These are phyloP conservation scores for Sinodicranocentrus sp. DNA, from an alignment of 2,888 invertebrate species.

Conservation along the genomic window DNA sequence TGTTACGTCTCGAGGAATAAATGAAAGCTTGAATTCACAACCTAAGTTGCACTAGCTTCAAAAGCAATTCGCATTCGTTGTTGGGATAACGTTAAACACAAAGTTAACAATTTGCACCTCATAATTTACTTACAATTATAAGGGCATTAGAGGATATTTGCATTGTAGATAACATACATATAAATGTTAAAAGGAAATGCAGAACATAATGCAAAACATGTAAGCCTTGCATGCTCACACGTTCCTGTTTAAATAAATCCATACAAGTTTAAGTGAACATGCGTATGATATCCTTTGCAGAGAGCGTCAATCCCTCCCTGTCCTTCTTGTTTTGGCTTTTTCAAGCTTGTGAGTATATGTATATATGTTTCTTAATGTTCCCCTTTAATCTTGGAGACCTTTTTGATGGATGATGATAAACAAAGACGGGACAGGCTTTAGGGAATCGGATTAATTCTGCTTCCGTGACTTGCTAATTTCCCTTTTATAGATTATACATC, in stretches of 20 bases:
- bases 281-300: no score
- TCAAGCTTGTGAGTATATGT: not conserved
- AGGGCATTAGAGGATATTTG: conserved; percentile 30
- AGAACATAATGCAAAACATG: conserved; percentile 20
- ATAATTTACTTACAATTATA: conserved; percentile 54
- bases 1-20: no score
- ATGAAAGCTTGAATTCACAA: no score
- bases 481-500: conserved; percentile 39
- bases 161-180: conserved; percentile 16
- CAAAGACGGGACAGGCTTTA: conserved; percentile 43
- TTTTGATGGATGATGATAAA: conserved; percentile 63
- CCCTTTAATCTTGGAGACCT: conserved; percentile 50
- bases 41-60: no score
- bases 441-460: conserved; percentile 64
- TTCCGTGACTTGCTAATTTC: conserved; percentile 64
- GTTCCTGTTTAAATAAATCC: not conserved
- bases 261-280: not conserved
- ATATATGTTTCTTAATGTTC: conserved; percentile 51
- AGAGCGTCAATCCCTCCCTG: conserved; percentile 17
- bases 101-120: conserved; percentile 62
- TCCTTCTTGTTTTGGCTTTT: conserved; percentile 6
- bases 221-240: no score
- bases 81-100: no score
- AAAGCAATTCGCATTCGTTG: no score
- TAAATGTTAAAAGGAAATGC: conserved; percentile 11